phyloP scores from a whole-genome alignment of 2,113 vertebrate genomes.

The Ranitomeya imitator region DNA sequence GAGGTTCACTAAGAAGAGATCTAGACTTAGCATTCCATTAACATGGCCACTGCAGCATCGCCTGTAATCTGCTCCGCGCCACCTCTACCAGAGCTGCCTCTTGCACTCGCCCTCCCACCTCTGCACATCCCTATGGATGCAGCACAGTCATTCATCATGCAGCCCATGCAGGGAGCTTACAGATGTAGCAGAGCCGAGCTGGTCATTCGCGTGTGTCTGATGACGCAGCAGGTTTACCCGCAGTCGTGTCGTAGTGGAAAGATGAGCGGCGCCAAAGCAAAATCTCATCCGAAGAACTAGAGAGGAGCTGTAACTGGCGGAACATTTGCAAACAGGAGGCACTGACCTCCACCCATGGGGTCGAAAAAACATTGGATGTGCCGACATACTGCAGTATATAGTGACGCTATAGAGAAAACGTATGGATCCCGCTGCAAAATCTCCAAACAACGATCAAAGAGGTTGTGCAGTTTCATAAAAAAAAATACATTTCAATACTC shows the following conservation, averaged over 20 bases:
- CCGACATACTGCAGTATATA: too few relatives aligned
- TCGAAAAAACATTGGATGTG: too few relatives aligned
- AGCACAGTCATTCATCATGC: constrained; percentile 45
- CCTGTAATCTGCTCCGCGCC: constrained; percentile 16
- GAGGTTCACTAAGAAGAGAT: constrained; percentile 31
- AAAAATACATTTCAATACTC: too few relatives aligned
- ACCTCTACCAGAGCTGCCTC: neutral
- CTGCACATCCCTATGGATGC: constrained; percentile 21
- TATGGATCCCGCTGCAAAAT: too few relatives aligned
- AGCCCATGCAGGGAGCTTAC: neutral
- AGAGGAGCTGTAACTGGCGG: too few relatives aligned
- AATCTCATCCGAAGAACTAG: neutral
- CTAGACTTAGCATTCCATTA: constrained; percentile 47
- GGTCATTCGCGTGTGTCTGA: neutral
- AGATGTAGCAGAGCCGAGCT: neutral
- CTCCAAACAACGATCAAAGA: too few relatives aligned
- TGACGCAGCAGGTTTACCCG: constrained; percentile 2
- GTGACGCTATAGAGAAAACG: too few relatives aligned
- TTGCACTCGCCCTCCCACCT: neutral
- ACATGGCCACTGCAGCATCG: constrained; percentile 44
- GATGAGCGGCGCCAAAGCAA: neutral
- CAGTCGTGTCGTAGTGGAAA: neutral
- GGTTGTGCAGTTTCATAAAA: too few relatives aligned
- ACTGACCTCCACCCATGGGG: too few relatives aligned
- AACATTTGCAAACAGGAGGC: too few relatives aligned